Percentiles rank a stretch among this genome's conserved stretches.
phyloP scores from a whole-genome alignment of 2,888 invertebrate genomes.

The Orchestes rusci region DNA sequence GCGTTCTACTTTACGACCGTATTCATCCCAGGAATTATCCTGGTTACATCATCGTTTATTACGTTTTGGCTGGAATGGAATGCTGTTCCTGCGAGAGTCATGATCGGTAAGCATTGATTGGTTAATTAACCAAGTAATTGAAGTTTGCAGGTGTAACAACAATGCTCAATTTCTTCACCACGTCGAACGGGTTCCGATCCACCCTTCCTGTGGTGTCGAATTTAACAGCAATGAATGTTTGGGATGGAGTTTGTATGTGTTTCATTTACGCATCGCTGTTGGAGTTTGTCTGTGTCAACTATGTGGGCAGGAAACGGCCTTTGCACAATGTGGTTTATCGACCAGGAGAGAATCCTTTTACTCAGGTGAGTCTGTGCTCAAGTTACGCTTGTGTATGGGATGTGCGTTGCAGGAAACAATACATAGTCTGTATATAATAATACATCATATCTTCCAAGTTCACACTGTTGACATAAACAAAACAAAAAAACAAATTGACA shows the following conservation, averaged over 20 bases:
- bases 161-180: constrained; percentile 97
- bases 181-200: constrained; percentile 85
- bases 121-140: too few relatives aligned
- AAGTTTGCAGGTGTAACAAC: constrained; percentile 80
- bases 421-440: too few relatives aligned
- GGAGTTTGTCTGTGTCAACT: constrained; percentile 93
- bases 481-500: too few relatives aligned
- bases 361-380: constrained; percentile 59
- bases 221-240: constrained; percentile 92
- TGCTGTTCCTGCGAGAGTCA: constrained; percentile 91
- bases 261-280: constrained; percentile 92
- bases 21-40: constrained; percentile 92
- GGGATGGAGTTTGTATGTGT: constrained; percentile 96
- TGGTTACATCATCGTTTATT: constrained; percentile 94
- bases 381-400: too few relatives aligned
- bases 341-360: constrained; percentile 85
- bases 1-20: constrained; percentile 96
- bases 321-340: constrained; percentile 84
- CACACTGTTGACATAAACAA: too few relatives aligned
- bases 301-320: constrained; percentile 85
- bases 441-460: too few relatives aligned
- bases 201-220: constrained; percentile 91
- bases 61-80: constrained; percentile 98
- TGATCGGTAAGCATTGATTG: constrained; percentile 69
- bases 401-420: too few relatives aligned